These are phyloP conservation scores for Sterrhoptilus dennistouni DNA, from an alignment of 2,113 vertebrate species.

Conservation along the genomic window DNA sequence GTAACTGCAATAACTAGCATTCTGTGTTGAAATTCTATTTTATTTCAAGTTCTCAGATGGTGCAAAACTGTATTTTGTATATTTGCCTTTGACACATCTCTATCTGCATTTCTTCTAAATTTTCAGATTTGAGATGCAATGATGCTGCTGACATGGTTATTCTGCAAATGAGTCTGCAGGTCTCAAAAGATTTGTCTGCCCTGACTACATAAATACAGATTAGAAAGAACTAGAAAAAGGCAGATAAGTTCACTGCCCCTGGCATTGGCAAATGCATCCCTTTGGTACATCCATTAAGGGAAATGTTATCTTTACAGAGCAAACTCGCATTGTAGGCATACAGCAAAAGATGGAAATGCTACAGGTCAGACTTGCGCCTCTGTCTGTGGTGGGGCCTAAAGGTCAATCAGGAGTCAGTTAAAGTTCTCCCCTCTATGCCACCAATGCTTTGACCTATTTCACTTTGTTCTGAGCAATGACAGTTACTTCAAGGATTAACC, in stretches of 20 bases:
- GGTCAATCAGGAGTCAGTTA: neutral
- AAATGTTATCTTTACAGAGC: neutral
- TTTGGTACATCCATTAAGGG: neutral
- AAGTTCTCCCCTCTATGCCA: neutral
- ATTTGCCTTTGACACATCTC: slow-evolving; percentile 18
- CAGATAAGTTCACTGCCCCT: slow-evolving; percentile 12
- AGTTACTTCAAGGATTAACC: slow-evolving; percentile 16
- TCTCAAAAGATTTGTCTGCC: slow-evolving; percentile 23
- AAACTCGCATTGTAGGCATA: neutral
- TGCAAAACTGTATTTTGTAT: neutral
- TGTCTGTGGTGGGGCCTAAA: neutral
- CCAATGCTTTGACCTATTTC: slow-evolving; percentile 30
- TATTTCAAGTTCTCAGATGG: neutral
- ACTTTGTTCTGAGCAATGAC: slow-evolving; percentile 23
- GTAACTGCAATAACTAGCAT: neutral
- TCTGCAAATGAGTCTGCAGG: neutral
- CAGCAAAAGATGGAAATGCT: neutral
- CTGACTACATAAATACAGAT: neutral
- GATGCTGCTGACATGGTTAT: neutral
- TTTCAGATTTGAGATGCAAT: neutral
- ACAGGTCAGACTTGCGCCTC: neutral
- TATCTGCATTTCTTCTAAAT: neutral
- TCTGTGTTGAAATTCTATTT: neutral
- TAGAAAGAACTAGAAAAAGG: slow-evolving; percentile 25
- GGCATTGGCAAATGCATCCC: neutral